phyloP scores from a whole-genome alignment of 2,888 invertebrate genomes.

The Volucella inflata region DNA sequence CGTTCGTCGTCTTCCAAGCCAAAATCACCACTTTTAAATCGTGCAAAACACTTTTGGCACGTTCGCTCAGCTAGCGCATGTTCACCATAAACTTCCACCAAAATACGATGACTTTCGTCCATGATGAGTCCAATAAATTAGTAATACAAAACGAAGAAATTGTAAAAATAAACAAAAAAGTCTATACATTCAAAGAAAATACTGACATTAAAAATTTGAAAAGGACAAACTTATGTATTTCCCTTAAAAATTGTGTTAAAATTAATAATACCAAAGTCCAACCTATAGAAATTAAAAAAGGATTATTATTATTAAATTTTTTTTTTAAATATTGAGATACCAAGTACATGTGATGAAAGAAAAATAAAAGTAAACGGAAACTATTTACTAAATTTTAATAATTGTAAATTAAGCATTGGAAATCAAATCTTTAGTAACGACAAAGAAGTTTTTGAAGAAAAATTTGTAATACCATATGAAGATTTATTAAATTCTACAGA shows the following conservation, averaged over 20 bases:
- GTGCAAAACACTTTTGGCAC: too few relatives aligned
- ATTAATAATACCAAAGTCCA: background rate
- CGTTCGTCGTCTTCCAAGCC: too few relatives aligned
- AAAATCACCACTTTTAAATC: too few relatives aligned
- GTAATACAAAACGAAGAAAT: background rate
- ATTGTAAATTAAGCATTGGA: background rate
- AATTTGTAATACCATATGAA: conserved; percentile 3
- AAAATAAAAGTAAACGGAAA: conserved; percentile 4
- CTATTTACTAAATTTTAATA: background rate
- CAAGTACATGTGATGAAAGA: background rate
- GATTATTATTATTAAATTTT: background rate
- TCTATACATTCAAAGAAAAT: background rate
- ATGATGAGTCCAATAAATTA: too few relatives aligned
- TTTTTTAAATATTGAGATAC: background rate
- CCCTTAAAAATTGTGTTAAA: background rate
- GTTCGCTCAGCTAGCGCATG: too few relatives aligned
- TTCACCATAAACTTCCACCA: too few relatives aligned
- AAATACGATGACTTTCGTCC: too few relatives aligned
- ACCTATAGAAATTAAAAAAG: conserved; percentile 2
- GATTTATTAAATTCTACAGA: background rate
- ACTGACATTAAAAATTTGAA: conserved; percentile 1
- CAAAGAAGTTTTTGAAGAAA: conserved; percentile 5
- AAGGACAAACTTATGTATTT: background rate
- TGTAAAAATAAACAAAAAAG: background rate
- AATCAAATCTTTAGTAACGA: background rate